Conservation (phyloP, 2,113 vertebrate species). For the Xiphorhynchus elegans region DNA sequence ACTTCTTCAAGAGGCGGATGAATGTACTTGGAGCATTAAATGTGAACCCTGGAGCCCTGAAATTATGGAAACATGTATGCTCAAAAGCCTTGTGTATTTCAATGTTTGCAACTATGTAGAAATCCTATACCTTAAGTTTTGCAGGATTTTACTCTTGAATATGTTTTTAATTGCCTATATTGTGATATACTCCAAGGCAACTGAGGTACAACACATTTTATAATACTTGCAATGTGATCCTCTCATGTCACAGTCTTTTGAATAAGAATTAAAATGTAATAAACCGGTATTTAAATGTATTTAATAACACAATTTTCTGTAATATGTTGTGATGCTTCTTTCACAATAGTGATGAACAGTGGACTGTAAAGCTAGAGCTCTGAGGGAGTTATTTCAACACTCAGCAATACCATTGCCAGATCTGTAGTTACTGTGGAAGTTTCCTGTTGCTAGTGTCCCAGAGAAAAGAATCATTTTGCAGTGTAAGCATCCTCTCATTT, state of each 20-base stretch:
- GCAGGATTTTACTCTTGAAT: not conserved
- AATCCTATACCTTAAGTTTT: not conserved
- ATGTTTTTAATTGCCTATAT: not conserved
- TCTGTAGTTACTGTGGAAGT: not conserved
- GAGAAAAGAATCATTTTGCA: not conserved
- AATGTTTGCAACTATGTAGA: not conserved
- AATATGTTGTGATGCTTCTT: not conserved
- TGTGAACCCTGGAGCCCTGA: not conserved
- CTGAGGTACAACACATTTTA: not conserved
- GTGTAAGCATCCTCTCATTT: constrained; percentile 28
- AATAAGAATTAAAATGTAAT: not conserved
- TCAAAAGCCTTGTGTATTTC: not conserved
- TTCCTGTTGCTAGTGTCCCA: not conserved
- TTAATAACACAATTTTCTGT: not conserved
- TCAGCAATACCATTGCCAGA: not conserved
- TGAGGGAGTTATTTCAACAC: not conserved
- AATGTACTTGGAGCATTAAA: not conserved
- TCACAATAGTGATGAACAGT: not conserved
- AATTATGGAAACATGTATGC: not conserved
- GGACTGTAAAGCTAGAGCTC: not conserved
- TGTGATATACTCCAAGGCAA: not conserved
- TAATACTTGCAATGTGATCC: not conserved
- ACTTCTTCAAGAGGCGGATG: rapidly evolving
- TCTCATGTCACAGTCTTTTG: not conserved
- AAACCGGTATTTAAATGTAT: not conserved